Percentiles rank a stretch among this genome's conserved stretches.
Evolutionary conservation across 2,888 invertebrate genomes (phyloP).

Genomic region (Hesperia comma): DNA sequence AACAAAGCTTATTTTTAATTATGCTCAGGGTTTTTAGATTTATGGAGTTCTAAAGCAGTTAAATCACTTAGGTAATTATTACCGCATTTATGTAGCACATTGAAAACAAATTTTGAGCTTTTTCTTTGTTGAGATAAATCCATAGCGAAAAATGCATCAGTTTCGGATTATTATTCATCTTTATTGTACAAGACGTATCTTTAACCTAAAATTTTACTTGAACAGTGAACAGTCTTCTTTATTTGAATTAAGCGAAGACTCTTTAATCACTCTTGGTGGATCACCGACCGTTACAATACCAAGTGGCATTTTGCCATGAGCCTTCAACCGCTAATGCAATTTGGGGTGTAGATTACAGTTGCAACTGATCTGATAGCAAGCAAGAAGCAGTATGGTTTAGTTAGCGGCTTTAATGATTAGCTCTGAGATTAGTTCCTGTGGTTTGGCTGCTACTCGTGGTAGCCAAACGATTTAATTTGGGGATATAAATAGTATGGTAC

Average conservation of each 20-base stretch:
- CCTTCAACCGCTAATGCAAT: conserved; percentile 34
- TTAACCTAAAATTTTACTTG: too few relatives aligned
- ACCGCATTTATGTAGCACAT: too few relatives aligned
- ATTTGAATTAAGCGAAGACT: neutral
- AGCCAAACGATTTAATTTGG: conserved; percentile 17
- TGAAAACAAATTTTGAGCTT: too few relatives aligned
- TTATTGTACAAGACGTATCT: too few relatives aligned
- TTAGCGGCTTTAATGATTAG: conserved; percentile 36
- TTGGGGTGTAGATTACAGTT: conserved; percentile 33
- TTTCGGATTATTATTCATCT: too few relatives aligned
- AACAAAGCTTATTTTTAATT: too few relatives aligned
- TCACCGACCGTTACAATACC: conserved; percentile 12
- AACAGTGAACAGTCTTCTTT: too few relatives aligned
- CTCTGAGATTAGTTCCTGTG: conserved; percentile 35
- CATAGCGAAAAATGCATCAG: too few relatives aligned
- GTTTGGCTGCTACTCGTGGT: conserved; percentile 29
- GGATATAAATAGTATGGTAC: neutral
- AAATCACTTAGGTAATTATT: too few relatives aligned
- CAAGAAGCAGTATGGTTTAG: conserved; percentile 33
- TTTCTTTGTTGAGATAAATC: too few relatives aligned
- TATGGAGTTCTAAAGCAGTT: too few relatives aligned
- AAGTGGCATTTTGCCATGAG: conserved; percentile 32
- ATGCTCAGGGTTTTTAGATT: too few relatives aligned
- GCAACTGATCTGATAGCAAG: conserved; percentile 31
- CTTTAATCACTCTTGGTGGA: conserved; percentile 15